These are phyloP conservation scores for Cephus runcator DNA, from an alignment of 2,888 invertebrate species.

Conservation along the genomic window DNA sequence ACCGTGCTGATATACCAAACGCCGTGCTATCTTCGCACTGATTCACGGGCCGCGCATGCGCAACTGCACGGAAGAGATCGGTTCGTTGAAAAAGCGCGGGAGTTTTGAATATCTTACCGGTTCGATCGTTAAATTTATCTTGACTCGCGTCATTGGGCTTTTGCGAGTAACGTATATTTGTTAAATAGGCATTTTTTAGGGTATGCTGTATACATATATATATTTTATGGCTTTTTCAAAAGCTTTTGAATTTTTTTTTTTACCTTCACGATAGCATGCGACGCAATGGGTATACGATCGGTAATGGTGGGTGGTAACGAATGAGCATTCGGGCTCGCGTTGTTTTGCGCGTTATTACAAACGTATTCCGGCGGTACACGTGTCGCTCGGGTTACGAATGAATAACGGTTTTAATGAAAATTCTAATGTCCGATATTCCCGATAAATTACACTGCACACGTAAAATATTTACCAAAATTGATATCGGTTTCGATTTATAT, in stretches of 20 bases:
- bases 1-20: slow-evolving; percentile 28
- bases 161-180: neutral
- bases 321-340: neutral
- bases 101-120: neutral
- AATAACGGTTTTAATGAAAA: slow-evolving; percentile 43
- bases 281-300: neutral
- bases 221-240: neutral
- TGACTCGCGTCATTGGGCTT: neutral
- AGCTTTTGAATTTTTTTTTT: neutral
- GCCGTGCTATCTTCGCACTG: slow-evolving; percentile 16
- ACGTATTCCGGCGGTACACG: neutral
- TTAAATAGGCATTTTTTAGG: neutral
- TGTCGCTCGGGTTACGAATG: slow-evolving; percentile 24
- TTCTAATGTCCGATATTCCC: slow-evolving; percentile 32
- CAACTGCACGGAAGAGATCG: neutral
- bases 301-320: neutral
- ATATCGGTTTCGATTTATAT: slow-evolving; percentile 35
- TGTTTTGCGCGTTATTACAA: neutral
- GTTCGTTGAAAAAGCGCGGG: neutral
- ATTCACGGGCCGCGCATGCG: neutral
- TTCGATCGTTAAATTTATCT: neutral
- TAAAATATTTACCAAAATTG: slow-evolving; percentile 35
- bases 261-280: neutral
- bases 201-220: too few relatives aligned
- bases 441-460: slow-evolving; percentile 33